These are phyloP conservation scores for Stenodera caucasica DNA, from an alignment of 2,888 invertebrate genomes.

Conservation along the genomic window DNA sequence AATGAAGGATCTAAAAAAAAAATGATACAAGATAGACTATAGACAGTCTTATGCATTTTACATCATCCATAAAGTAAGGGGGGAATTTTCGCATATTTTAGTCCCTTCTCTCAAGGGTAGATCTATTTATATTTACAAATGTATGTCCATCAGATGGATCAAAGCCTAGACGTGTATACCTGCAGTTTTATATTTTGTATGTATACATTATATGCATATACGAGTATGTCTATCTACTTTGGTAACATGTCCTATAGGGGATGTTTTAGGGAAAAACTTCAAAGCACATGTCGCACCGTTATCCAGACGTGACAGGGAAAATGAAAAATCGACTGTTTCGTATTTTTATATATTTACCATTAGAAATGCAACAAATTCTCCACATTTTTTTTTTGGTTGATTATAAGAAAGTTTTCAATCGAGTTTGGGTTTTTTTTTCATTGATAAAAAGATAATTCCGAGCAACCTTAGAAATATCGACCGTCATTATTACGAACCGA, in stretches of 20 bases:
- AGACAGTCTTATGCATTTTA: not conserved
- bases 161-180: not conserved
- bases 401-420: not conserved
- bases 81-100: not conserved
- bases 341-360: no score
- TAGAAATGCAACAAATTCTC: no score
- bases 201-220: no score
- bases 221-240: not conserved
- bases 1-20: no score
- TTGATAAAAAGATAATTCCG: not conserved
- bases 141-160: conserved; percentile 2
- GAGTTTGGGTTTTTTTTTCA: no score
- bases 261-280: not conserved
- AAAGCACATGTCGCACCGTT: not conserved
- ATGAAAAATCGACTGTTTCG: not conserved
- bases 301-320: not conserved
- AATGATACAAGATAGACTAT: no score
- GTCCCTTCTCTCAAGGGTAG: not conserved
- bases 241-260: not conserved
- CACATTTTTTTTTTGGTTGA: no score
- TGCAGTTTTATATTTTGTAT: not conserved
- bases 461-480: conserved; percentile 10
- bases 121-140: not conserved
- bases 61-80: not conserved
- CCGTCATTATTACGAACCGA: conserved; percentile 17